Evolutionary conservation across 2,797 vertebrate genomes (phyloP).

Genomic region (Cephalopachus bancanus): DNA sequence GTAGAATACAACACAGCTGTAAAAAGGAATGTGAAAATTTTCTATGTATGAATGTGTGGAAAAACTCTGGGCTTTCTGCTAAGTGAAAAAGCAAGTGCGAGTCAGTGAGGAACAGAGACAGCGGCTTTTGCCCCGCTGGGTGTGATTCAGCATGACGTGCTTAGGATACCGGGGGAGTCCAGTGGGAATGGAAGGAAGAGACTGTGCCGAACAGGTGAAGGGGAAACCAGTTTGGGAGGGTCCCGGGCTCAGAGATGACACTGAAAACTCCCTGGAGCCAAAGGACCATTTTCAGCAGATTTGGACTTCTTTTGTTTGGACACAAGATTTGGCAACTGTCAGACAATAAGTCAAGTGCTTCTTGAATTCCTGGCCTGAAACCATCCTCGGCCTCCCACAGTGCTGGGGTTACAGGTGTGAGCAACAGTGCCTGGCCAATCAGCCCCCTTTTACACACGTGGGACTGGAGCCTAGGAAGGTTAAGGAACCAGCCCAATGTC

Average conservation of each 20-base stretch:
- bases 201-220: neutral
- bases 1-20: neutral
- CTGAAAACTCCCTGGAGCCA: neutral
- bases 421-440: no score
- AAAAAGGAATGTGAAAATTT: conserved; percentile 20
- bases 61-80: conserved; percentile 69
- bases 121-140: neutral
- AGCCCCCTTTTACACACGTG: neutral
- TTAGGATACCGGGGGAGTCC: neutral
- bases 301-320: neutral
- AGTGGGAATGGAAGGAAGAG: neutral
- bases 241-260: conserved; percentile 41
- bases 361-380: no score
- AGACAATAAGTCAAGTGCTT: neutral
- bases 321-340: neutral
- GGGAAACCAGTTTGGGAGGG: neutral
- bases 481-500: neutral
- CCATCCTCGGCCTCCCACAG: no score
- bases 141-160: accelerated
- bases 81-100: conserved; percentile 61
- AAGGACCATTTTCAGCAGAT: neutral
- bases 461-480: neutral
- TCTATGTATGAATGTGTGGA: conserved; percentile 32
- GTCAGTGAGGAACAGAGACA: conserved; percentile 15
- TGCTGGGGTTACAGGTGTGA: no score